Base-by-base conservation (phyloP, 1,140 invertebrate species). In the Apolygus lucorum region DNA sequence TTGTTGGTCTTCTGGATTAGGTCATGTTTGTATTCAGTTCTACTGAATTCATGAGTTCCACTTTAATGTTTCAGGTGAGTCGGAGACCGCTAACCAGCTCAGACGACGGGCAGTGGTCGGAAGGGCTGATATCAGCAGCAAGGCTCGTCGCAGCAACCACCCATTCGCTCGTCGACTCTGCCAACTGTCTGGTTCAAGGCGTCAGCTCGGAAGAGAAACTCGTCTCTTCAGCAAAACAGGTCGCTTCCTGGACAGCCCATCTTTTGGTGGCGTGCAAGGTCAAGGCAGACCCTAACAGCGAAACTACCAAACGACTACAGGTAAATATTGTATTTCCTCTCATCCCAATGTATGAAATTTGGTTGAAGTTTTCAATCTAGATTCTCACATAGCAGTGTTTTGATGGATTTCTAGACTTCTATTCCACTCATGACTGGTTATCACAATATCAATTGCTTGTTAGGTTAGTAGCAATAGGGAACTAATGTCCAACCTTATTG, bases 21-120 rank as follows among this genome's bases (percentile, higher is more conserved):
- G n/a, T n/a, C n/a, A n/a, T n/a, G n/a, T n/a, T n/a, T n/a, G n/a
- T n/a, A n/a, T n/a, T n/a, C n/a, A n/a, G n/a, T n/a, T n/a, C n/a
- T n/a, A n/a, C n/a, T n/a, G n/a, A n/a, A n/a, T n/a, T n/a, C n/a
- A n/a, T n/a, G n/a, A n/a, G n/a, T n/a, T n/a, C n/a, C n/a, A n/a
- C n/a, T n/a, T n/a, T n/a, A n/a, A n/a, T n/a, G n/a, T 70, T 25
- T 49, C 22, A 93, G 81, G 90, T 96, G 27, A 89, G 90, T 0
- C 82, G 90, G 17, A 88, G 86, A 67, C 90, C 90, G 1, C 79
- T 88, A 22, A 89, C 87, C 17, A 91, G 88, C 28, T 93, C 91
- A 0, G 95, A 98, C 77, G 96, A 99, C 81, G 96, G 95, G 0
- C 96, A 99, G 76, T 99, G 96, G 97, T 98, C 95, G 0, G 95